Evolutionary conservation across 2,888 invertebrate species (phyloP).

Genomic region (Calephelis perditalis): DNA sequence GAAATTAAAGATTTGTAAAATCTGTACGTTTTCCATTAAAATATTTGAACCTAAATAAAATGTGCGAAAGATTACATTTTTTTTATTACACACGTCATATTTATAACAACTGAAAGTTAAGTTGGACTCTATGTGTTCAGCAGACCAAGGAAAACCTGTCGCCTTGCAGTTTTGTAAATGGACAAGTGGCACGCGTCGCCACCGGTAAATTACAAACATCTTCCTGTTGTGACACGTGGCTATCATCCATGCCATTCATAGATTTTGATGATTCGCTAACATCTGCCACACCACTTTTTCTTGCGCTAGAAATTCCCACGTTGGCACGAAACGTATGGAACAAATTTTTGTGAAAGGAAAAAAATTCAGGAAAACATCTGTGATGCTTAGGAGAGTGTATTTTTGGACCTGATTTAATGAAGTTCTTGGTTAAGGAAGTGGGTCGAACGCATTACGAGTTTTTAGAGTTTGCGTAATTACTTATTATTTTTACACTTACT

Average conservation of each 20-base stretch:
- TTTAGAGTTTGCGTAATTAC: too few species aligned
- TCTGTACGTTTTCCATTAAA: too few species aligned
- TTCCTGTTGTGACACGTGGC: conserved; percentile 69
- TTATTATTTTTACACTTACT: too few species aligned
- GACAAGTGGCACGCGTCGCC: conserved; percentile 64
- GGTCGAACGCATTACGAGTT: too few species aligned
- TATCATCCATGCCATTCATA: conserved; percentile 30
- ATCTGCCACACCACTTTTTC: conserved; percentile 53
- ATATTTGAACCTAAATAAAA: too few species aligned
- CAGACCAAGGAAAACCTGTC: conserved; percentile 41
- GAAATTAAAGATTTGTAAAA: too few species aligned
- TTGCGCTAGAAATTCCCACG: conserved; percentile 56
- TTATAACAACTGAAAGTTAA: too few species aligned
- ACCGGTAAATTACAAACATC: conserved; percentile 42
- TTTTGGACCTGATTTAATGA: conserved; percentile 52
- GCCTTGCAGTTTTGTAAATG: conserved; percentile 55
- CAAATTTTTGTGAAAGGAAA: conserved; percentile 48
- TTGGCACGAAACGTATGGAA: conserved; percentile 45
- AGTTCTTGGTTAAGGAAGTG: conserved; percentile 27
- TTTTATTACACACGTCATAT: too few species aligned
- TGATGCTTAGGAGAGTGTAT: conserved; percentile 47
- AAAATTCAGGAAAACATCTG: conserved; percentile 62
- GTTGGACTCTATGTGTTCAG: background rate
- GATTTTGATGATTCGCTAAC: conserved; percentile 46
- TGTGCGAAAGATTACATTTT: too few species aligned